Conservation (phyloP, 2,888 invertebrate genomes). For the Dusona sp. region DNA sequence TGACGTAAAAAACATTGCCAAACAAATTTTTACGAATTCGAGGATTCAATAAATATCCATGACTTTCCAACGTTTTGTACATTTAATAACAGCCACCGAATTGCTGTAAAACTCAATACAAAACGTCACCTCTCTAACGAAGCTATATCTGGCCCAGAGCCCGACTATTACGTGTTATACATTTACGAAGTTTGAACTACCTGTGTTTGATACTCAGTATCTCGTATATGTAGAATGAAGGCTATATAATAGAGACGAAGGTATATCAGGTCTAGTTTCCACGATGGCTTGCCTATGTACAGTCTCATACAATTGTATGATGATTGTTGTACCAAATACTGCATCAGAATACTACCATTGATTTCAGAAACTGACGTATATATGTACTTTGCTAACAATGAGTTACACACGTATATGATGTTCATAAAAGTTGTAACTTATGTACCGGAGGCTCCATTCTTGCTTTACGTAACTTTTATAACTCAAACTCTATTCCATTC, state of each 20-base stretch:
- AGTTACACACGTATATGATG: background rate
- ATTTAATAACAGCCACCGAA: background rate
- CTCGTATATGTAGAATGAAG: background rate
- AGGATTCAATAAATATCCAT: background rate
- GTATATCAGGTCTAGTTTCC: background rate
- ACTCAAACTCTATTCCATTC: conserved; percentile 44
- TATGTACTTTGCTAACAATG: background rate
- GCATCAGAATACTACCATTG: background rate
- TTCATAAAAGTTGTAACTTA: conserved; percentile 10
- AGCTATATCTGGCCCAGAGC: background rate
- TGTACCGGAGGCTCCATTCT: conserved; percentile 33
- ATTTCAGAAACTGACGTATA: background rate
- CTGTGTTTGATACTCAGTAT: background rate
- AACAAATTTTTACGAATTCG: too few relatives aligned
- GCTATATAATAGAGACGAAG: background rate
- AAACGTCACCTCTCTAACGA: background rate
- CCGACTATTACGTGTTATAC: background rate
- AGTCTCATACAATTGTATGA: background rate
- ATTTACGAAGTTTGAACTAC: background rate
- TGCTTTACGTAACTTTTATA: conserved; percentile 42
- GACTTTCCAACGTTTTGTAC: background rate
- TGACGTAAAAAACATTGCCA: too few relatives aligned
- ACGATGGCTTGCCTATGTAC: background rate
- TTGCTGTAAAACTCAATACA: background rate
- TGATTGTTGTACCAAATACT: background rate